phyloP scores from a whole-genome alignment of 1,140 invertebrate genomes.

The Drosophila quadrilineata region DNA sequence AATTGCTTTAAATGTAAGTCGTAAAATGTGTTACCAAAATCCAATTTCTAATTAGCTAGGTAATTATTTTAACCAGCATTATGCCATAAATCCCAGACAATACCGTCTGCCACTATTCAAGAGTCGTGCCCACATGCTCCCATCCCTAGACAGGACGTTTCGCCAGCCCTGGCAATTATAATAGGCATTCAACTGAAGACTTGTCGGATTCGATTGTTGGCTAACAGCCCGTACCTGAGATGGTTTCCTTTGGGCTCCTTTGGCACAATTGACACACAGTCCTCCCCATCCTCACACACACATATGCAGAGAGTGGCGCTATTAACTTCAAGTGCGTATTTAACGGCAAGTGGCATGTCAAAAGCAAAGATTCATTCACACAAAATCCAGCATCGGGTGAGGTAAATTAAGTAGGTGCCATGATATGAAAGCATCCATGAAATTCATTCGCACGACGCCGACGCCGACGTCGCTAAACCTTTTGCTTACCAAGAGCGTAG shows the following conservation, averaged over 20 bases:
- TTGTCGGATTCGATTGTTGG: slow-evolving; percentile 6
- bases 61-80: too few species aligned
- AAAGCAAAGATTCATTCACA: slow-evolving; percentile 65
- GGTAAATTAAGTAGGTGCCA: slow-evolving; percentile 68
- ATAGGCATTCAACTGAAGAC: slow-evolving; percentile 36
- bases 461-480: too few species aligned
- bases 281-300: neutral
- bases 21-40: too few species aligned
- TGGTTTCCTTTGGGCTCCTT: neutral
- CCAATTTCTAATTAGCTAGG: too few species aligned
- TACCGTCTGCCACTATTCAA: too few species aligned
- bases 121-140: neutral
- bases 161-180: slow-evolving; percentile 13
- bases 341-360: slow-evolving; percentile 66
- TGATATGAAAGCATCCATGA: slow-evolving; percentile 62
- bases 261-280: neutral
- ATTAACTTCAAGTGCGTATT: slow-evolving; percentile 60
- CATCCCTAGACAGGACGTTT: neutral
- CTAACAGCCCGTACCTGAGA: slow-evolving; percentile 10
- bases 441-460: slow-evolving; percentile 38
- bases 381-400: slow-evolving; percentile 40
- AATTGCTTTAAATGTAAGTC: too few species aligned
- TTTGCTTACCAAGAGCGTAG: too few species aligned
- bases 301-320: neutral
- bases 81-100: too few species aligned